Base-by-base conservation (phyloP, 2,113 vertebrate genomes). In the Erythrolamprus reginae region DNA sequence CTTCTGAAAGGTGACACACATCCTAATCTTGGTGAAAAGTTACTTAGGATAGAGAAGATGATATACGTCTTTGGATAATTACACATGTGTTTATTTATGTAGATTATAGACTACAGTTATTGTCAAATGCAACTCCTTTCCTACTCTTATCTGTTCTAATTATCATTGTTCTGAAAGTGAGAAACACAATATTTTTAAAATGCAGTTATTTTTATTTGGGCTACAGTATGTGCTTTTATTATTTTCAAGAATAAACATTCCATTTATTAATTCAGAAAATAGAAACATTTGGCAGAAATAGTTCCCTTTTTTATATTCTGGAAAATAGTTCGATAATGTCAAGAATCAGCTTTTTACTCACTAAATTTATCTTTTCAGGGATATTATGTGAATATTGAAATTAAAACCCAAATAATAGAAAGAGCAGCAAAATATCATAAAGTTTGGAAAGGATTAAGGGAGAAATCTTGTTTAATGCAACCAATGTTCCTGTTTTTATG, bases 401-500 rank as follows among this genome's bases (percentile, higher is more conserved):
- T 97, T 82, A 98, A 98, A 96, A 96, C 92, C 50, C 95, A 92
- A 91, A 96, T 97, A 89, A 95, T 98, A 94, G 95, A 97, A 93
- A 96, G 97, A 95, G 95, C 97, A 65, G 97, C 96, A 0, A 93
- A 92, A 19, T 98, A 97, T 94, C 97, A 97, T 92, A 92, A 86
- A 93, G 97, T 95, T n/a, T 97, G 95, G 95, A 94, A 86, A 93
- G 94, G 95, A 84, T 88, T 94, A 83, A 97, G 96, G 90, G 96
- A 96, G 86, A 95, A 96, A 5, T 96, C 97, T 91, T 96, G 96
- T 90, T 93, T 97, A 47, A 91, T 98, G 50, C 96, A 97, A 12
- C 90, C 98, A 42, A 92, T 98, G 86, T 97, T 96, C 26, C 94
- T 98, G 45, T 98, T 98, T 94, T 96, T 97, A 82, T 97, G 97